These are phyloP conservation scores for Ctenopoma kingsleyae DNA, from an alignment of 2,797 vertebrate genomes.

Conservation along the genomic window DNA sequence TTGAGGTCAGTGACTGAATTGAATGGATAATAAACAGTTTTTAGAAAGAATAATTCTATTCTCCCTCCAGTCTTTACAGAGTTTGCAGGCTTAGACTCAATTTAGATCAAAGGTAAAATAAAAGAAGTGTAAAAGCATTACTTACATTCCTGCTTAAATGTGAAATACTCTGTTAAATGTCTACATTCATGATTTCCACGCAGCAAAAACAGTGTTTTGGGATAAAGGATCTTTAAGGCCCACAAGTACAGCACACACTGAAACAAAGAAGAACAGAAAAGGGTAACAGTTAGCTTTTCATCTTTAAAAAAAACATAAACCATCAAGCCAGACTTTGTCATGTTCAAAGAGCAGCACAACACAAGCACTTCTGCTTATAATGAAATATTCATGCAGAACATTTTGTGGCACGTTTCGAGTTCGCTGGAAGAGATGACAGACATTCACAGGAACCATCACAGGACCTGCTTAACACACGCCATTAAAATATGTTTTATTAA, in stretches of 20 bases:
- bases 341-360: conserved; percentile 36
- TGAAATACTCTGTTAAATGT: conserved; percentile 99
- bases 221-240: conserved; percentile 87
- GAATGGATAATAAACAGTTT: conserved; percentile 61
- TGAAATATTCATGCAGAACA: conserved; percentile 64
- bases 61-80: conserved; percentile 20
- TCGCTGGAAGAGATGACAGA: conserved; percentile 38
- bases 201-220: conserved; percentile 99
- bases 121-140: conserved; percentile 66
- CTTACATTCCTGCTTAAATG: conserved; percentile 99
- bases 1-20: conserved; percentile 44
- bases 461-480: conserved; percentile 27
- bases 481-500: conserved; percentile 66
- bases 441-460: conserved; percentile 34
- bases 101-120: conserved; percentile 36
- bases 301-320: conserved; percentile 36
- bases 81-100: conserved; percentile 21
- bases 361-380: conserved; percentile 41
- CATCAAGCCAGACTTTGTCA: conserved; percentile 39
- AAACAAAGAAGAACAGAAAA: conserved; percentile 55
- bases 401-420: conserved; percentile 45
- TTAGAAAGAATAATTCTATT: conserved; percentile 59
- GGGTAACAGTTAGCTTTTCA: conserved; percentile 37
- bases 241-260: conserved; percentile 84
- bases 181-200: conserved; percentile 99